Evolutionary conservation across 2,113 vertebrate species (phyloP).

Genomic region (Peromyscus californicus): DNA sequence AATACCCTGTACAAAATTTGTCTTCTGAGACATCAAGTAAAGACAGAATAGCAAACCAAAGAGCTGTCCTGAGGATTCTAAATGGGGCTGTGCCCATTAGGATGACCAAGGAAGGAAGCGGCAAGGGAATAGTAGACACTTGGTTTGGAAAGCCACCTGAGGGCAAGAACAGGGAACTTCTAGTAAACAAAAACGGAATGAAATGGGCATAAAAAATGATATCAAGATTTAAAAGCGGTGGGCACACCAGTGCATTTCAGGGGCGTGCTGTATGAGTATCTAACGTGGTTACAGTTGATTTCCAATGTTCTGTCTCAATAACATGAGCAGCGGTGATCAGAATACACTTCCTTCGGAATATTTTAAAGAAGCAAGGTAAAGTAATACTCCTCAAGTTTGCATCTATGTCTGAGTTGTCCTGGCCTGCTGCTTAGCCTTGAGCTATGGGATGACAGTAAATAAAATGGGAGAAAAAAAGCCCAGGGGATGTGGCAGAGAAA

Average conservation of each 20-base stretch:
- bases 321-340: slow-evolving; percentile 15
- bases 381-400: slow-evolving; percentile 8
- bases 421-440: slow-evolving; percentile 23
- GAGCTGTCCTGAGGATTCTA: not conserved
- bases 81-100: not conserved
- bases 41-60: slow-evolving; percentile 23
- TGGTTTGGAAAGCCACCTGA: not conserved
- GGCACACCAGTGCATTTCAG: not conserved
- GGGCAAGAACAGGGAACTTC: not conserved
- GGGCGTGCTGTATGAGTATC: not conserved
- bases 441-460: not conserved
- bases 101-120: not conserved
- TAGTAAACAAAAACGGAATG: not conserved
- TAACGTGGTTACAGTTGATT: slow-evolving; percentile 7
- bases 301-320: not conserved
- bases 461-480: not conserved
- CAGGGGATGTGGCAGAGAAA: slow-evolving; percentile 61
- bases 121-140: not conserved
- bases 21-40: not conserved
- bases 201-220: not conserved
- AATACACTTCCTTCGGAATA: slow-evolving; percentile 8
- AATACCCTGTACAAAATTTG: not conserved
- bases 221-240: not conserved
- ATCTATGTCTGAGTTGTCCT: slow-evolving; percentile 19
- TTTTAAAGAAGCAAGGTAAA: slow-evolving; percentile 57